Base-by-base conservation (phyloP, 2,113 vertebrate genomes). In the Corapipo altera region DNA sequence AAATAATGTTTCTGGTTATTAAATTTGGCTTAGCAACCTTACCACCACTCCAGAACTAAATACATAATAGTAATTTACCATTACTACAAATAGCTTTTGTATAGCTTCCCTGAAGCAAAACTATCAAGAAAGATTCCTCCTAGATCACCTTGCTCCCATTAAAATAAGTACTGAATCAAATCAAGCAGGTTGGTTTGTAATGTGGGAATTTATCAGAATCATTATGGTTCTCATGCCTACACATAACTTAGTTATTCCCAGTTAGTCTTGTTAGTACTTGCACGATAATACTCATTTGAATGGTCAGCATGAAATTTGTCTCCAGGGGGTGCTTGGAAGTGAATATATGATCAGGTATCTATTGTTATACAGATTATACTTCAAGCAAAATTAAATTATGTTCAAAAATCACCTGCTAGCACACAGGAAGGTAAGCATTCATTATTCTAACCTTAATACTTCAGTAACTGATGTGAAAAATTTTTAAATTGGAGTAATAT, bases 131-230 rank as follows among this genome's bases (percentile, higher is more conserved):
- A 51, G 85, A 85, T 35, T 90, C 46, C 35, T 90, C 65, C 84
- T 37, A 69, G 52, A 95, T 96, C 59, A 78, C 61, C 59, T 62
- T 93, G 41, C 41, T 93, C 23, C 54, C 48, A 91, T 37, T 96
- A 67, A 89, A 96, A 33, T 41, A 93, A 85, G 81, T 35, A 76
- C 37, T 41, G 76, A 43, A 71, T 37, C 5, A 3, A 85, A 89
- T 27, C 67, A 79, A 88, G 64, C 28, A 66, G 62, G 62, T 49
- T 54, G 49, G 44, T 80, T 71, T 72, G 73, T 26, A 97, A 91
- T 4, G 4, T 96, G 93, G 89, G 93, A 96, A 97, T 96, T 94
- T 96, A 96, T 95, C 85, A 92, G 78, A 92, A 55, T 85, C 62
- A 64, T 89, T 79, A 91, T 43, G 78, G 32, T 95, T 97, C 92